Evolutionary conservation across 2,113 vertebrate genomes (phyloP).

Genomic region (Serilophus lunatus): DNA sequence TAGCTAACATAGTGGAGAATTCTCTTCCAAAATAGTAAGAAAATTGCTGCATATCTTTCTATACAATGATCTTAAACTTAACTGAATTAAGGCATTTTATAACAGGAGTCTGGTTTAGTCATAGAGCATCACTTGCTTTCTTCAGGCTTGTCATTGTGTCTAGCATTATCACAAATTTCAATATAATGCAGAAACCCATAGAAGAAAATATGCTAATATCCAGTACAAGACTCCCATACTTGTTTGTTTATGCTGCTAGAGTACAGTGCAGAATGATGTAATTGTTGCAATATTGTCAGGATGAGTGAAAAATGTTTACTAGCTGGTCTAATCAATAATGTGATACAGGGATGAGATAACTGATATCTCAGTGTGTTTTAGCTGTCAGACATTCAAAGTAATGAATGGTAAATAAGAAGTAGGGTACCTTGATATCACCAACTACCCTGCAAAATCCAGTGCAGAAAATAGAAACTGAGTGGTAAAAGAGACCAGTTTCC

Average conservation of each 20-base stretch:
- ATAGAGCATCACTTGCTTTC: neutral
- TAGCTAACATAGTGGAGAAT: neutral
- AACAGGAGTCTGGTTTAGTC: neutral
- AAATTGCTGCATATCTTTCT: neutral
- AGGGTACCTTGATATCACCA: fast-evolving
- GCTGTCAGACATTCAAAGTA: neutral
- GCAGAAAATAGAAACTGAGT: neutral
- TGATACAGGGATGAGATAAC: neutral
- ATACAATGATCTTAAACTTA: neutral
- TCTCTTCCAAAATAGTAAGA: neutral
- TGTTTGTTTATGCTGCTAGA: neutral
- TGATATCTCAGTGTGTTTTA: neutral
- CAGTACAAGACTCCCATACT: neutral
- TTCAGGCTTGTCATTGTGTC: neutral
- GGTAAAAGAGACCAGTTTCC: neutral
- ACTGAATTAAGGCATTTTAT: neutral
- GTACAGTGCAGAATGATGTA: neutral
- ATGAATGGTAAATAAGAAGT: neutral
- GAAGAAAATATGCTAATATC: neutral
- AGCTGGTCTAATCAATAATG: neutral
- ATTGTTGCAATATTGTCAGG: neutral
- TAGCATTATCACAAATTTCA: neutral
- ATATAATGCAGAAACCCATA: neutral
- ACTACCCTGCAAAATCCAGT: neutral
- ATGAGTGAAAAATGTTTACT: neutral